Conservation (phyloP, 2,888 invertebrate species). For the Idaea straminata region DNA sequence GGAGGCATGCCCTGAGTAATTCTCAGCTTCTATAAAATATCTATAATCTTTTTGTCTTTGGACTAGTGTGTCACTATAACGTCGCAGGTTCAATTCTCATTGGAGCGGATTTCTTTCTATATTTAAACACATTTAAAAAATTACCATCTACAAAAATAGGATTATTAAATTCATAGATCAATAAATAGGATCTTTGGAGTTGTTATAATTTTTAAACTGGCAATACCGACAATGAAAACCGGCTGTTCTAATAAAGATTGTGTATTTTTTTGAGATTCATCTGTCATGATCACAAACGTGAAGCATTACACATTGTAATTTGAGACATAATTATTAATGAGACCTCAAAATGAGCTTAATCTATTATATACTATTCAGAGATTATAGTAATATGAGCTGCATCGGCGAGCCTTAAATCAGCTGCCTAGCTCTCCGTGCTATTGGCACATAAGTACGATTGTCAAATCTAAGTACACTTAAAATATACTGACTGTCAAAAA, state of each 20-base stretch:
- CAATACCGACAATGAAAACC: conserved; percentile 3
- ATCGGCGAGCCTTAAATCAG: neutral
- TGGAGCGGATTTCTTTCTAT: conserved; percentile 6
- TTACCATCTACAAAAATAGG: neutral
- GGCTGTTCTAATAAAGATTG: conserved; percentile 3
- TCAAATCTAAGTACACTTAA: conserved; percentile 48
- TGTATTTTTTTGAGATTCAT: conserved; percentile 26
- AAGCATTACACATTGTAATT: neutral
- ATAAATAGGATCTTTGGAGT: conserved; percentile 12
- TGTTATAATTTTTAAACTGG: conserved; percentile 10
- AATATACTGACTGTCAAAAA: conserved; percentile 19
- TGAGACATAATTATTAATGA: neutral
- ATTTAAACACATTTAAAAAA: neutral
- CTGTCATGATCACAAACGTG: conserved; percentile 25
- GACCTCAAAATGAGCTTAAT: neutral
- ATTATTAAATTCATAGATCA: neutral
- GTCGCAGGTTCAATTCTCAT: neutral
- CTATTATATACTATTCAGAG: neutral
- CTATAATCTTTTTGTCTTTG: too few species aligned
- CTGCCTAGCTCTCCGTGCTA: conserved; percentile 1
- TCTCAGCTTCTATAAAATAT: too few species aligned
- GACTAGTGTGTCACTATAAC: too few species aligned
- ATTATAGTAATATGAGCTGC: conserved; percentile 4
- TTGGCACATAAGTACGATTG: conserved; percentile 55
- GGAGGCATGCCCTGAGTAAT: too few species aligned